Evolutionary conservation across 2,888 invertebrate genomes (phyloP).

Genomic region (Melipona bicolor): DNA sequence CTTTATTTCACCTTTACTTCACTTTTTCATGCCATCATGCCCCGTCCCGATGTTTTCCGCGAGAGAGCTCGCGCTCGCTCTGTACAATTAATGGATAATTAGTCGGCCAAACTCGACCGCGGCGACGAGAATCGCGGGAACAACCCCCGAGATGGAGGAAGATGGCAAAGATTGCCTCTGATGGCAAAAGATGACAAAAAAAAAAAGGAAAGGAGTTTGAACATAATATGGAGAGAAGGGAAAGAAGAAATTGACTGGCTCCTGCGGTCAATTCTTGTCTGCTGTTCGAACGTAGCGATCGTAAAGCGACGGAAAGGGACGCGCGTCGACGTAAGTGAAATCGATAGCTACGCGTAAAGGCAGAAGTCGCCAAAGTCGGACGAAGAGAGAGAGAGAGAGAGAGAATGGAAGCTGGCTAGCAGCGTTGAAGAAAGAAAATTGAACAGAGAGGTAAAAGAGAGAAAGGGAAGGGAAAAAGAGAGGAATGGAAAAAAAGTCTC

Average conservation of each 20-base stretch:
- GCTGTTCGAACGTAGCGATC: neutral
- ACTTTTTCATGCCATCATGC: constrained; percentile 59
- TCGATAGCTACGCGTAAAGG: constrained; percentile 41
- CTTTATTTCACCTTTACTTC: constrained; percentile 52
- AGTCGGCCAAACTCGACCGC: constrained; percentile 57
- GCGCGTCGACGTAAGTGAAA: constrained; percentile 48
- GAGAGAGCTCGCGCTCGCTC: constrained; percentile 60
- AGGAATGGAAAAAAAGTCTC: too few relatives aligned
- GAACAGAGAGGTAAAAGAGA: constrained; percentile 20
- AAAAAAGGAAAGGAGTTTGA: neutral
- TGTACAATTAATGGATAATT: constrained; percentile 72
- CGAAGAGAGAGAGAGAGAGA: neutral
- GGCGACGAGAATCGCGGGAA: constrained; percentile 9
- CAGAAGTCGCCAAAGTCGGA: constrained; percentile 37
- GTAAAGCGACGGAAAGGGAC: constrained; percentile 39
- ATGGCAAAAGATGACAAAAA: neutral
- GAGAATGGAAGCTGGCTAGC: constrained; percentile 11
- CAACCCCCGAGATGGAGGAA: neutral
- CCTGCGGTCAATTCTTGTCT: constrained; percentile 31
- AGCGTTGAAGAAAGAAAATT: constrained; percentile 52
- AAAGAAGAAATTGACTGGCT: constrained; percentile 27
- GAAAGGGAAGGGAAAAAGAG: neutral
- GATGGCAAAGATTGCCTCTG: constrained; percentile 3
- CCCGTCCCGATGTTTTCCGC: constrained; percentile 61
- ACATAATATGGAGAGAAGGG: too few relatives aligned